These are phyloP conservation scores for Drosophila gaucha DNA, from an alignment of 2,888 invertebrate species.

Conservation along the genomic window DNA sequence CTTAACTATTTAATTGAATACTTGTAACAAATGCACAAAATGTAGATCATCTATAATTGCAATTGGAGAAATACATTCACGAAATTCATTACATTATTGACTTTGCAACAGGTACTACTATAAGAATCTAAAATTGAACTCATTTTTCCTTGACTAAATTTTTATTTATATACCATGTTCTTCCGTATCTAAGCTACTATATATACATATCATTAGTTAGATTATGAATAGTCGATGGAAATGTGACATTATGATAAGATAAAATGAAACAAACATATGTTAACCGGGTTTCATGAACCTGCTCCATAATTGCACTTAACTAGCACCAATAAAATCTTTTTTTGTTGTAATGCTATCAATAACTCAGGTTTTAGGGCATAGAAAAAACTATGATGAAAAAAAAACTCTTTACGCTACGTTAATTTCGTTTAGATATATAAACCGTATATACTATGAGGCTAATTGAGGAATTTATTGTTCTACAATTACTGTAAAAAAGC, in stretches of 20 bases:
- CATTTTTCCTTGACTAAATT: background rate
- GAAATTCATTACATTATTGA: background rate
- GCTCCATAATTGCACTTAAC: background rate
- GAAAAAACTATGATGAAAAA: too few species aligned
- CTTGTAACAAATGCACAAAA: constrained; percentile 2
- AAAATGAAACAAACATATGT: background rate
- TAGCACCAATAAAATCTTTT: background rate
- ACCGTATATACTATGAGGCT: too few species aligned
- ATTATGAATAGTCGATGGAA: background rate
- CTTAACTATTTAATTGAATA: constrained; percentile 48
- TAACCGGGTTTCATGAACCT: background rate
- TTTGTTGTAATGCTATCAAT: background rate
- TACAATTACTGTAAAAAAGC: too few species aligned
- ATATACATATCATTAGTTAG: background rate
- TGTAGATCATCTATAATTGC: constrained; percentile 13
- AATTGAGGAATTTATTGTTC: too few species aligned
- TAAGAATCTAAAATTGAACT: background rate
- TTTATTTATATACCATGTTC: too few species aligned
- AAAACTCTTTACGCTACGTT: too few species aligned
- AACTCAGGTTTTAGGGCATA: background rate
- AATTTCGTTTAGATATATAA: too few species aligned
- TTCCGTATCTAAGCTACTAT: background rate
- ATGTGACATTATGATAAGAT: background rate
- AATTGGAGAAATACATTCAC: background rate
- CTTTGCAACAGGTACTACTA: background rate